A percentile compares a stretch with the other conserved stretches of the same genome.
Evolutionary conservation across 2,888 invertebrate species (phyloP).

Genomic region (Brenthis hecate): DNA sequence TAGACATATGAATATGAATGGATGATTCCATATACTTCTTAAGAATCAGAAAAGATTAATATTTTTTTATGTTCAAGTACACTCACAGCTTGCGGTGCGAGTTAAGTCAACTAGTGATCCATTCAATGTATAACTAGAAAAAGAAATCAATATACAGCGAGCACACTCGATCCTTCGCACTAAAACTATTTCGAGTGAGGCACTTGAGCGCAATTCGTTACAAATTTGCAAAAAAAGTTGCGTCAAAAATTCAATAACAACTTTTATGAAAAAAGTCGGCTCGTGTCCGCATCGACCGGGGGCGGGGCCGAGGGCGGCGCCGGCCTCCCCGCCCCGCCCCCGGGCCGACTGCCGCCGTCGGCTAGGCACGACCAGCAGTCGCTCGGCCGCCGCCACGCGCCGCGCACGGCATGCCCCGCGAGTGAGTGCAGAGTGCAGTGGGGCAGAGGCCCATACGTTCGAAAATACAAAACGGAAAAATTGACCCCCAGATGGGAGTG

Average conservation of each 20-base stretch:
- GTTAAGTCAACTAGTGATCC: neutral
- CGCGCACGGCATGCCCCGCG: constrained; percentile 65
- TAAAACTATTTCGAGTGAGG: constrained; percentile 41
- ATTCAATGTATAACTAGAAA: constrained; percentile 13
- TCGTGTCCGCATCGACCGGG: constrained; percentile 48
- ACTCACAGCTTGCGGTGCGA: neutral
- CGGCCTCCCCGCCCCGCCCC: constrained; percentile 51
- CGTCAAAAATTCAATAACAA: constrained; percentile 57
- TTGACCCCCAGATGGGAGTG: constrained; percentile 93
- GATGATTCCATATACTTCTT: neutral
- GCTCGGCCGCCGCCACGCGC: constrained; percentile 73
- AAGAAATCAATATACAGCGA: constrained; percentile 21
- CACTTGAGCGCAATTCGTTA: constrained; percentile 43
- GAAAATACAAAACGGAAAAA: constrained; percentile 78
- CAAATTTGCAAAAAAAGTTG: constrained; percentile 44
- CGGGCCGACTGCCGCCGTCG: constrained; percentile 26
- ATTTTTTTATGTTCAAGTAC: neutral
- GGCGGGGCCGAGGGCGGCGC: constrained; percentile 52
- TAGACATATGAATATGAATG: neutral
- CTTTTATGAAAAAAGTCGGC: constrained; percentile 49
- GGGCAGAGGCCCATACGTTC: constrained; percentile 78
- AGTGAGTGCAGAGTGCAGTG: constrained; percentile 76
- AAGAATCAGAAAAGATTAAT: neutral
- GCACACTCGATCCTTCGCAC: constrained; percentile 30
- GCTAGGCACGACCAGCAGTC: constrained; percentile 53